Base-by-base conservation (phyloP, 2,888 invertebrate species). In the Exephanes ischioxanthus region DNA sequence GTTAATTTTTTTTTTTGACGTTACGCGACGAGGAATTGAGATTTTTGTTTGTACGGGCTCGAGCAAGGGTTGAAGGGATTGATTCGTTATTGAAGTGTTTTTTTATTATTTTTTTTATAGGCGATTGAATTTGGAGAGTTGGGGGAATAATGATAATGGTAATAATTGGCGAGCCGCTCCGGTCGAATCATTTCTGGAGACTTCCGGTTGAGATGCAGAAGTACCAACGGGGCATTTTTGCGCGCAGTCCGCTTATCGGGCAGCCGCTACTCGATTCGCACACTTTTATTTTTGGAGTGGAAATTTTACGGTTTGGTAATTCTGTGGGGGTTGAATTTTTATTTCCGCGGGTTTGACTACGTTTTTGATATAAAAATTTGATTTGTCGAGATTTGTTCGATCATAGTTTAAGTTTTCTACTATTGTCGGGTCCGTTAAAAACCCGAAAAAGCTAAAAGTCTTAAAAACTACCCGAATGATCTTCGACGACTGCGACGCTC, bases 11-110 rank as follows among this genome's bases (percentile, higher is more conserved):
- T 80, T 33, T 26, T 70, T 72, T 45, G 2, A 22, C 26, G 26
- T n/a, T 48, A 30, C 19, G 37, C 58, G 63, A 80, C 37, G 26
- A 70, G 71, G 61, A 80, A 77, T 68, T 72, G 41, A 55, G 30
- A 48, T 78, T 73, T 84, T 76, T 84, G 72, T 84, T 77, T 81
- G 77, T 22, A 48, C 26, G 75, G 71, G 80, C 71, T 75, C 63
- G 55, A 11, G 19, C 45, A 30, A 53, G 71, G 76, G 80, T 48
- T 55, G 55, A 66, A 37, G 26, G 51, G 51, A 71, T 75, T 66
- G 53, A 61, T 68, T n/a, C 14, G 16, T 37, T 37, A 61, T 76
- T 41, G 16, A 14, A 75, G 33, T 55, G 37, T 48, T n/a, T 58
- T 58, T 71, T 3, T 41, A 41, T 41, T 41, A 11, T 19, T 37